Conservation (phyloP, 2,888 invertebrate genomes). For the Lingula anatina region DNA sequence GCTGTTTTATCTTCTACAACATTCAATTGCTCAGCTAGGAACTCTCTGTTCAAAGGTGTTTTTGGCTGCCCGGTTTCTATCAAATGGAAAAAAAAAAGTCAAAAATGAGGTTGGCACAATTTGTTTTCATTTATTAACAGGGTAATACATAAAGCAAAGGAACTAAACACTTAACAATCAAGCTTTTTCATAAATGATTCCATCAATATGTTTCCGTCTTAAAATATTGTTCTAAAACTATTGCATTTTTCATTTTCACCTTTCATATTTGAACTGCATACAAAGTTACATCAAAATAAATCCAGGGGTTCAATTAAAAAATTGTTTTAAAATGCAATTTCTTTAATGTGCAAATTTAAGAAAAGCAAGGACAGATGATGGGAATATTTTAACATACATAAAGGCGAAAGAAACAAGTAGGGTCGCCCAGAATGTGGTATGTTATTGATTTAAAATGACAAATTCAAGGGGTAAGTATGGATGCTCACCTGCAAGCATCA, state of each 20-base stretch:
- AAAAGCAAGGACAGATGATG: not conserved
- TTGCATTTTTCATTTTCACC: too few species aligned
- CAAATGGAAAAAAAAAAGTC: slow-evolving; percentile 4
- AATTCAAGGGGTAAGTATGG: not conserved
- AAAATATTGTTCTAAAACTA: not conserved
- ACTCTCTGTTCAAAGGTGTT: slow-evolving; percentile 38
- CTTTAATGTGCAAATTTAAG: too few species aligned
- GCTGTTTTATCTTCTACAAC: slow-evolving; percentile 40
- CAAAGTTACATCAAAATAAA: too few species aligned
- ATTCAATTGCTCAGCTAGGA: slow-evolving; percentile 43
- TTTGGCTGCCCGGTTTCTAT: slow-evolving; percentile 45
- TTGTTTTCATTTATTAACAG: too few species aligned
- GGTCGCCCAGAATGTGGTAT: not conserved
- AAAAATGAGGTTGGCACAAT: not conserved
- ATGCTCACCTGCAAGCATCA: slow-evolving; percentile 44
- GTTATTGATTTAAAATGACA: not conserved
- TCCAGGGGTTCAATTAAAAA: too few species aligned
- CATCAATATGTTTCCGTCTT: not conserved
- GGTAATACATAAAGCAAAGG: too few species aligned
- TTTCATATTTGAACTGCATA: too few species aligned
- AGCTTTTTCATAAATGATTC: too few species aligned
- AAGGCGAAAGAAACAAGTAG: not conserved
- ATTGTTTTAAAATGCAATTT: too few species aligned
- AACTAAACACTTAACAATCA: too few species aligned
- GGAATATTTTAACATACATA: not conserved